Base-by-base conservation (phyloP, 2,888 invertebrate species). In the Halocaridina rubra region DNA sequence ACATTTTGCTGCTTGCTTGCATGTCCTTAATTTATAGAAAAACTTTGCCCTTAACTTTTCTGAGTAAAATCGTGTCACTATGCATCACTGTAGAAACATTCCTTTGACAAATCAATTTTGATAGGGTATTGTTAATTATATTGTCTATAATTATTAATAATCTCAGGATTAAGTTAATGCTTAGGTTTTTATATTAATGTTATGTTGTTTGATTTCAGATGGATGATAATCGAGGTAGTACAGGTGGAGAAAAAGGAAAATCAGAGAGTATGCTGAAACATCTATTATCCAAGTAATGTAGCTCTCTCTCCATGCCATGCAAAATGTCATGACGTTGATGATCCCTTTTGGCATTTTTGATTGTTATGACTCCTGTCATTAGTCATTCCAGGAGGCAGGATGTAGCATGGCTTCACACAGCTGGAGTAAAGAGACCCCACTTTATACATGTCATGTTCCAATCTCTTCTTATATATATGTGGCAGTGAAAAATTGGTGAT, bases 251-350 rank as follows among this genome's bases (percentile, higher is more conserved):
- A 72, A 84, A 80, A 32, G 76, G 76, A 27, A 81, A 81, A 53
- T 16, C 81, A 24, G 84, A 80, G 53, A 84, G 84, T 46, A 84
- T 84, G 84, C 64, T 84, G 84, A 79, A 84, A 61, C 74, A 80
- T 57, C 74, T 84, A 67, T 67, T 84, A 74, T 84, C 84, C 79
- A 79, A 84, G 78, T 84, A 84, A 84, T 53, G n/a, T 80, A 33
- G 33, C 22, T 61, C 67, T 74, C 39, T 22, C 57, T 67, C 75
- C 76, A 61, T n/a, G 53, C 59, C 22, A 32, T 46, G 67, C 57
- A 19, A 13, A 13, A n/a, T n/a, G 77, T 78, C 72, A 78, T 46
- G 30, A 71, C 71, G 22, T 30, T 72, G 71, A 61, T 78, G 61
- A 72, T 39, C 72, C n/a, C 39, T 33, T 61, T 59, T 59, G 69